phyloP scores from a whole-genome alignment of 2,797 vertebrate species.

The Tolypeutes matacus region DNA sequence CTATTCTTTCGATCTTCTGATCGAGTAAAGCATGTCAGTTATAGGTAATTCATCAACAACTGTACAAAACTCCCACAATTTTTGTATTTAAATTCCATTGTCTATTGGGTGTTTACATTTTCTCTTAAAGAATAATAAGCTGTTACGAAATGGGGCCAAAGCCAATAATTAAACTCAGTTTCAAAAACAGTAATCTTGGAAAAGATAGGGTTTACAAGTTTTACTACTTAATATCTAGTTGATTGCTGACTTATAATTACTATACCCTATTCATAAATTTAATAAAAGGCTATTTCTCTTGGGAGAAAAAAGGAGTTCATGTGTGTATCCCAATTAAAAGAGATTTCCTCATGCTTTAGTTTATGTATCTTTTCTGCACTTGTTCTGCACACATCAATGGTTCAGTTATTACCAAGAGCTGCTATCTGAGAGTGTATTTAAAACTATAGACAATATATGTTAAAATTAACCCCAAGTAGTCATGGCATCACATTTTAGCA shows the following conservation, averaged over 20 bases:
- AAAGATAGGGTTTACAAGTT: neutral
- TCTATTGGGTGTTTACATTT: neutral
- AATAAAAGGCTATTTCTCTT: neutral
- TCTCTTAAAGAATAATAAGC: slow-evolving; percentile 13
- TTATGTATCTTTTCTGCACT: neutral
- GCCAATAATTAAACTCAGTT: neutral
- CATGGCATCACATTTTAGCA: neutral
- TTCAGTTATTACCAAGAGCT: neutral
- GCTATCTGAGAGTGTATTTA: neutral
- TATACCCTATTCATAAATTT: slow-evolving; percentile 36
- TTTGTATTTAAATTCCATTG: slow-evolving; percentile 44
- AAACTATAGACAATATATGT: neutral
- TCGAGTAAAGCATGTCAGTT: slow-evolving; percentile 61
- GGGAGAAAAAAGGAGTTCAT: neutral
- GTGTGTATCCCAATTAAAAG: neutral
- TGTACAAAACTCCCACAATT: neutral
- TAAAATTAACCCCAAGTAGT: neutral
- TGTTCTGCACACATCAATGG: neutral
- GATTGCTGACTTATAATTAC: neutral
- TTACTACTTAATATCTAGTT: neutral
- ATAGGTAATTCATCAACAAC: slow-evolving; percentile 37
- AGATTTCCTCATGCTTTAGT: neutral
- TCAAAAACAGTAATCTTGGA: neutral
- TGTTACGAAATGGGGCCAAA: slow-evolving; percentile 55
- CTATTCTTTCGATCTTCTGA: slow-evolving; percentile 65